A percentile compares a stretch with the other conserved stretches of the same genome.
phyloP scores from a whole-genome alignment of 2,888 invertebrate species.

The Charanyca ferruginea region DNA sequence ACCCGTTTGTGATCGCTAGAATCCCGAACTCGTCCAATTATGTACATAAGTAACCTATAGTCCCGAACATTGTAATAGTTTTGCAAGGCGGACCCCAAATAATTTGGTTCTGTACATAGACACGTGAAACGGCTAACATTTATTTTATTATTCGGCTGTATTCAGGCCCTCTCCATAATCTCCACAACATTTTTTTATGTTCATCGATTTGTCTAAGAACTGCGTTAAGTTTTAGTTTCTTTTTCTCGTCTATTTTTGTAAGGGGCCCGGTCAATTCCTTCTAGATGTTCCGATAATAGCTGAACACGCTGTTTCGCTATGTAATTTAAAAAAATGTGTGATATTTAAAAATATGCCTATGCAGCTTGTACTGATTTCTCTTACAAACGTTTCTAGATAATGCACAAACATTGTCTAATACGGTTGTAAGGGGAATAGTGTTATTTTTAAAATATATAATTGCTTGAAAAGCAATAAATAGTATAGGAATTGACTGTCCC shows the following conservation, averaged over 20 bases:
- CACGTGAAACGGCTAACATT: conserved; percentile 63
- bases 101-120: conserved; percentile 61
- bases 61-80: conserved; percentile 46
- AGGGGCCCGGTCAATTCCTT: conserved; percentile 87
- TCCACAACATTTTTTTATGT: conserved; percentile 77
- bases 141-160: conserved; percentile 62
- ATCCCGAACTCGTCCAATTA: conserved; percentile 41
- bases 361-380: conserved; percentile 76
- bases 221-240: conserved; percentile 84
- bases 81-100: conserved; percentile 60
- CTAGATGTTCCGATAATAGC: conserved; percentile 61
- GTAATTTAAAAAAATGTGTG: conserved; percentile 79
- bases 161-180: conserved; percentile 78
- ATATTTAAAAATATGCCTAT: conserved; percentile 82
- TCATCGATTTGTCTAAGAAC: conserved; percentile 84
- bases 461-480: conserved; percentile 79
- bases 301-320: conserved; percentile 72
- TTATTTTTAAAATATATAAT: conserved; percentile 64
- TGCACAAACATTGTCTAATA: conserved; percentile 29
- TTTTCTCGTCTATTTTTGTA: conserved; percentile 76
- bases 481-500: conserved; percentile 87
- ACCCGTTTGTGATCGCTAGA: conserved; percentile 47
- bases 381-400: conserved; percentile 51
- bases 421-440: conserved; percentile 62
- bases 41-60: conserved; percentile 43